phyloP scores from a whole-genome alignment of 2,113 vertebrate species.

The Balaenoptera acutorostrata region DNA sequence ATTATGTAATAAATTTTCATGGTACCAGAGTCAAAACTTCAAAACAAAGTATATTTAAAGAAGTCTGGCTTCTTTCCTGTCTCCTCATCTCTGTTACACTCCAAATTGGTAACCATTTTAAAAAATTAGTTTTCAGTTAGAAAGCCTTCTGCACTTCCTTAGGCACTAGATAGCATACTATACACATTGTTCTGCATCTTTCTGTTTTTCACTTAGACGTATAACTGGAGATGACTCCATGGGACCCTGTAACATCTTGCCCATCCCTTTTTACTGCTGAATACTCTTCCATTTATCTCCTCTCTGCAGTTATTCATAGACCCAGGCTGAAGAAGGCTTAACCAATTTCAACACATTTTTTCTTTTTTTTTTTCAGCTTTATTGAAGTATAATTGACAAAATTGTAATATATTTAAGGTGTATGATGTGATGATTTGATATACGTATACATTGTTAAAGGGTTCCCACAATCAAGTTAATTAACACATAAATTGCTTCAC shows the following conservation, averaged over 20 bases:
- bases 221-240: neutral
- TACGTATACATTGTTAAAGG: neutral
- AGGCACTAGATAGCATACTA: neutral
- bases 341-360: neutral
- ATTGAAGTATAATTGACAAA: neutral
- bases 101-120: neutral
- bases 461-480: neutral
- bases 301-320: neutral
- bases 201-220: neutral
- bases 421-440: neutral
- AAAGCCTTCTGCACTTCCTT: neutral
- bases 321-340: neutral
- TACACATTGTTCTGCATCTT: neutral
- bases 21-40: neutral
- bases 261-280: neutral
- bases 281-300: neutral
- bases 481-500: neutral
- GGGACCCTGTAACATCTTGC: neutral
- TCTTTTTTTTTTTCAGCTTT: neutral
- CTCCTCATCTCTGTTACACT: neutral
- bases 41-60: neutral
- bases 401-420: neutral
- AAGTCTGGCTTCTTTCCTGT: neutral
- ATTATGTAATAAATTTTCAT: neutral
- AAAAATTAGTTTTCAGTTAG: neutral